phyloP scores from a whole-genome alignment of 2,797 vertebrate genomes.

The Delichon dasypus region DNA sequence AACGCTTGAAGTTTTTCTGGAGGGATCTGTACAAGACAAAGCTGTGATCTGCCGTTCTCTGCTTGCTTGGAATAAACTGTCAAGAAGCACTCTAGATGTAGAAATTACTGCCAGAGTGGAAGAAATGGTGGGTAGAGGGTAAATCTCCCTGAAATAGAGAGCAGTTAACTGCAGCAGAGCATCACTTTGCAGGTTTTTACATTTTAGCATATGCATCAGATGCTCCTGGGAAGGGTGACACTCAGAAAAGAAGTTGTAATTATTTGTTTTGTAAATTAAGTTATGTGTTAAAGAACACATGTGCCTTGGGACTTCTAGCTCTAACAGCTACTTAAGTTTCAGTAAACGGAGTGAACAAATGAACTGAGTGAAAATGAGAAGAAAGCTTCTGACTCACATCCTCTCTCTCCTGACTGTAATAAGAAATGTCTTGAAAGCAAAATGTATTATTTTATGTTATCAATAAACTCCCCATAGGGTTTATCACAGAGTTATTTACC shows the following conservation, averaged over 20 bases:
- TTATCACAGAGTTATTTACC: slow-evolving; percentile 15
- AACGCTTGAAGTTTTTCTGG: background rate
- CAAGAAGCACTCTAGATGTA: background rate
- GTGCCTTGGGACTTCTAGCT: slow-evolving; percentile 33
- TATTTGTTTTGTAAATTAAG: slow-evolving; percentile 70
- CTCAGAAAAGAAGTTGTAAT: slow-evolving; percentile 32
- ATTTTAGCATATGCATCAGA: slow-evolving; percentile 19
- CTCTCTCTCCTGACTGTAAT: slow-evolving; percentile 11
- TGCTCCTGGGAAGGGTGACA: slow-evolving; percentile 35
- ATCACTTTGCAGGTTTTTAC: background rate
- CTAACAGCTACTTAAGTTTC: slow-evolving; percentile 66
- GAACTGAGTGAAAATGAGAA: slow-evolving; percentile 22
- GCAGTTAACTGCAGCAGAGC: background rate
- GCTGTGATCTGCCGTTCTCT: background rate
- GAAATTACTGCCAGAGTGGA: background rate
- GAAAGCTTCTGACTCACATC: slow-evolving; percentile 48
- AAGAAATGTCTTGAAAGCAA: slow-evolving; percentile 47
- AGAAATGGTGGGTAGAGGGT: background rate
- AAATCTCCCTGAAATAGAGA: background rate
- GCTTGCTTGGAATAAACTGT: background rate
- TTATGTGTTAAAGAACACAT: slow-evolving; percentile 34
- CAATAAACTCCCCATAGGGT: slow-evolving; percentile 3
- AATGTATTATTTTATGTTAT: slow-evolving; percentile 9
- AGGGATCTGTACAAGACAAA: background rate
- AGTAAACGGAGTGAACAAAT: slow-evolving; percentile 45